Percentiles rank a stretch among this genome's conserved stretches.
Evolutionary conservation across 2,888 invertebrate genomes (phyloP).

Genomic region (Calliscelio sp.): DNA sequence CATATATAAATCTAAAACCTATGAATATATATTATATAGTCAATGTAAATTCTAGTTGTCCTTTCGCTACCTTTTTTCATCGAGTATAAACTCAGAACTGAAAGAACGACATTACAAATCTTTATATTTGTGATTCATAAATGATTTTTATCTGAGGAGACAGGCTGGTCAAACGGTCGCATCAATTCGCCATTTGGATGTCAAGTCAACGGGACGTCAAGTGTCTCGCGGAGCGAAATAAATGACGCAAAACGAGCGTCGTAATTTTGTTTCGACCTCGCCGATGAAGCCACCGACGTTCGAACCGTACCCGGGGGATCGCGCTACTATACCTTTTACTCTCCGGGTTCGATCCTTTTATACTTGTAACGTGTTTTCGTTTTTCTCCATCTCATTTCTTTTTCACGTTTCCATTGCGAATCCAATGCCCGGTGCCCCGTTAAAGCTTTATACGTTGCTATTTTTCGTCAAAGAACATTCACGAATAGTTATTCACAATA

Average conservation of each 20-base stretch:
- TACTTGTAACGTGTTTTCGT: conserved; percentile 60
- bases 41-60: no score
- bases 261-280: conserved; percentile 77
- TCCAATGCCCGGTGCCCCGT: conserved; percentile 32
- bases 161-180: conserved; percentile 25
- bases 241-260: conserved; percentile 79
- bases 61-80: no score
- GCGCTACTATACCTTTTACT: conserved; percentile 36
- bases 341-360: conserved; percentile 29
- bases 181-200: conserved; percentile 32
- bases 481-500: conserved; percentile 30
- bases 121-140: no score
- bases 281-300: conserved; percentile 81
- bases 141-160: conserved; percentile 15
- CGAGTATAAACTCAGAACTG: no score
- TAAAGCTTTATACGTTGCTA: conserved; percentile 36
- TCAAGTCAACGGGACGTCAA: conserved; percentile 52
- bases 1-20: no score
- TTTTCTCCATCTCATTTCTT: conserved; percentile 56
- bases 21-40: no score
- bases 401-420: conserved; percentile 44
- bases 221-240: conserved; percentile 75
- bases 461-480: conserved; percentile 38
- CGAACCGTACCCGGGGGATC: conserved; percentile 72
- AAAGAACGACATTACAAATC: no score